Base-by-base conservation (phyloP, 1,140 invertebrate genomes). In the Habropoda laboriosa region DNA sequence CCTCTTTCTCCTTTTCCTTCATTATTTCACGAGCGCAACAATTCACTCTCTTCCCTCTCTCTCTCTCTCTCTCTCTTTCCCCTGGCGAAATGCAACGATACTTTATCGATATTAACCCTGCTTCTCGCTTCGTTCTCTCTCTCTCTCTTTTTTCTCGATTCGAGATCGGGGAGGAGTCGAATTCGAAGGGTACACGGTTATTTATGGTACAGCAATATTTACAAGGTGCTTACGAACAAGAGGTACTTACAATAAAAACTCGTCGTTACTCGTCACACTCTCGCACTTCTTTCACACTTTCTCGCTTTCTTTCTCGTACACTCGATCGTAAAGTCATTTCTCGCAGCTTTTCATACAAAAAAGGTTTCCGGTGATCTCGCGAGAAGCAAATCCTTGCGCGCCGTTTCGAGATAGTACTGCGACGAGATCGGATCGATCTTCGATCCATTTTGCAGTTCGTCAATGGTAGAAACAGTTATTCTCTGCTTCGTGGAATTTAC, bases 161-260 rank as follows among this genome's bases (percentile, higher is more conserved):
- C 76, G 81, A 79, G 38, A 68, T 85, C 70, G 51, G 47, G 72
- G 82, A 83, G 49, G 71, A 83, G 68, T 79, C 79, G 67, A 79
- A 81, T 24, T 45, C 74, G 80, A 75, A 61, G 70, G 58, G 27
- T 84, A 83, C 16, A 85, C 76, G 32, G 64, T 83, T 80, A 83
- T 71, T 79, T 85, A 85, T 85, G 68, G 45, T 85, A 85, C 82
- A 85, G 81, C 70, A 47, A 83, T 85, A 85, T 85, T 85, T 85
- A 85, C 82, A 85, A 53, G 45, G 51, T 75, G 81, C 81, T 85
- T 85, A 85, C n/a, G 40, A 75, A 75, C 35, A 42, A 64, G 61
- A 66, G 60, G 45, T 80, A 80, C 82, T 84, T 83, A 83, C 64
- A 80, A 80, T 83, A 57, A 68, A 79, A 82, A 63, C 75, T 61